phyloP scores from a whole-genome alignment of 2,797 vertebrate genomes.

The Sparus aurata region DNA sequence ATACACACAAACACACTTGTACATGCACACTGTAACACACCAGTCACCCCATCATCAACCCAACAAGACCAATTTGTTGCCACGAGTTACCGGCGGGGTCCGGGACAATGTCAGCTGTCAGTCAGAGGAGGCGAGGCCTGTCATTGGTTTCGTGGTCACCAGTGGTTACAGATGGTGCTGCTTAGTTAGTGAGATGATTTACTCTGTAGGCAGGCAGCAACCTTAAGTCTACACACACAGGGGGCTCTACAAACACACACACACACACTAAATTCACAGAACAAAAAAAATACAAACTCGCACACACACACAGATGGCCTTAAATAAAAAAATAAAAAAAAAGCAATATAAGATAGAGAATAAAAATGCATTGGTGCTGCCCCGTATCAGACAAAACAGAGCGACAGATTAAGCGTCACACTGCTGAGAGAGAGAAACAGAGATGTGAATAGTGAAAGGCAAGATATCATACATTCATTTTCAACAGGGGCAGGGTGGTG shows the following conservation, averaged over 20 bases:
- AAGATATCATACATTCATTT: constrained; percentile 87
- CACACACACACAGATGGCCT: constrained; percentile 47
- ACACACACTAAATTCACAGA: constrained; percentile 38
- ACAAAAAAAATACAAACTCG: neutral
- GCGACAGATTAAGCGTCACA: constrained; percentile 75
- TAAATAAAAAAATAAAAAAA: constrained; percentile 78
- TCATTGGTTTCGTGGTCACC: constrained; percentile 59
- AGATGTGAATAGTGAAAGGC: constrained; percentile 78
- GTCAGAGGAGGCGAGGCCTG: constrained; percentile 47
- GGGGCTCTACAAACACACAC: neutral
- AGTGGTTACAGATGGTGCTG: constrained; percentile 48
- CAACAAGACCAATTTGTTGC: constrained; percentile 73
- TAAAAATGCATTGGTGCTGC: constrained; percentile 82
- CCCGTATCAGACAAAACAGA: constrained; percentile 76
- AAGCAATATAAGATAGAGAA: constrained; percentile 79
- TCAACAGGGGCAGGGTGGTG: constrained; percentile 76
- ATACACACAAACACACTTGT: neutral
- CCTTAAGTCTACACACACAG: constrained; percentile 9
- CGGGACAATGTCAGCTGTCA: constrained; percentile 72
- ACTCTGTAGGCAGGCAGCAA: constrained; percentile 18
- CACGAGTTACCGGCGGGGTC: constrained; percentile 60
- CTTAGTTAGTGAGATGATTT: constrained; percentile 66
- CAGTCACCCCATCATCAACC: constrained; percentile 69
- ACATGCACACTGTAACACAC: constrained; percentile 33
- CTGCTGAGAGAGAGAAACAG: constrained; percentile 74